Evolutionary conservation across 2,888 invertebrate genomes (phyloP).

Genomic region (Cylindroiulus punctatus): DNA sequence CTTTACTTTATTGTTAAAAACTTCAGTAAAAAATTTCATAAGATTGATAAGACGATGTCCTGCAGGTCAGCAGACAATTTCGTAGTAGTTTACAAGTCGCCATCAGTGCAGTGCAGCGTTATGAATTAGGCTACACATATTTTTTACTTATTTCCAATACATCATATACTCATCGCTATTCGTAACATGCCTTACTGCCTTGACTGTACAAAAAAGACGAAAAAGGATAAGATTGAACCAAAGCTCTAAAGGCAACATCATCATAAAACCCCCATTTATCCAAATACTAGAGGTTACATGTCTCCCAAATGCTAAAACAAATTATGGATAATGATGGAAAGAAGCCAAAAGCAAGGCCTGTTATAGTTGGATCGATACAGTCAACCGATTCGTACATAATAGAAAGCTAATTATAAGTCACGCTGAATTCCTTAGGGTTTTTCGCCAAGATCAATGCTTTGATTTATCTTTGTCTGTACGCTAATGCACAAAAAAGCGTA

Average conservation of each 20-base stretch:
- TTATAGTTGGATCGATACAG: constrained; percentile 32
- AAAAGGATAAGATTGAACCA: neutral
- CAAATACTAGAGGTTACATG: constrained; percentile 21
- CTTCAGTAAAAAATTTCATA: neutral
- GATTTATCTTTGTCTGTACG: neutral
- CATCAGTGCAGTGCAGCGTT: no score
- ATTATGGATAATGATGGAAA: constrained; percentile 43
- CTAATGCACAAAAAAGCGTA: constrained; percentile 31
- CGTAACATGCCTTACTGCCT: neutral
- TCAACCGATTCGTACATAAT: constrained; percentile 25
- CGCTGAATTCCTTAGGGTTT: constrained; percentile 32
- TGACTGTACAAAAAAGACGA: neutral
- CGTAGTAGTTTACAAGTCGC: no score
- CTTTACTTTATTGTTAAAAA: neutral
- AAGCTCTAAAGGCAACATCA: constrained; percentile 1
- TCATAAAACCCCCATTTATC: constrained; percentile 28
- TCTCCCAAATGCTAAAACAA: constrained; percentile 13
- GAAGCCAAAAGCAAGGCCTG: constrained; percentile 16
- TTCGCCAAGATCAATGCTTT: constrained; percentile 34
- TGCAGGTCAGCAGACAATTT: no score
- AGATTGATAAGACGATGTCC: neutral
- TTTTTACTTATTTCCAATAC: neutral
- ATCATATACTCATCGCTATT: neutral
- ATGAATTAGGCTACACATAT: no score
- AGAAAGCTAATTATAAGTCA: constrained; percentile 45